These are phyloP conservation scores for Temnothorax unifasciatus DNA, from an alignment of 2,888 invertebrate species.

Conservation along the genomic window DNA sequence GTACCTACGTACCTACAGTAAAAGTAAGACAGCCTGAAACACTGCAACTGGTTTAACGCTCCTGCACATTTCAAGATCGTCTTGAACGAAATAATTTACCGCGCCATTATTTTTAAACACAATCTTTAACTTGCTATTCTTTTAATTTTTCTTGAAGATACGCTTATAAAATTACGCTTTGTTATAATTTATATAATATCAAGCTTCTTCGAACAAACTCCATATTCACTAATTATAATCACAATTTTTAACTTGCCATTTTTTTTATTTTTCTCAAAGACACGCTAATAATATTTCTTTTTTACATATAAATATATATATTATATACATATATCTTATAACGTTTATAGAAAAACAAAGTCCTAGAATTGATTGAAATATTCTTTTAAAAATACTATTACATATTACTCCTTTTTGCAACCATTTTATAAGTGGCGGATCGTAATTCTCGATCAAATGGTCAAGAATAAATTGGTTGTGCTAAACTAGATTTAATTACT, in stretches of 20 bases:
- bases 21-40: background rate
- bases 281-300: background rate
- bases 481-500: background rate
- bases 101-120: background rate
- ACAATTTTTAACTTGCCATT: background rate
- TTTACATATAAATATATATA: background rate
- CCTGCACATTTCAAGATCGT: constrained; percentile 8
- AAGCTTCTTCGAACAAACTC: no score
- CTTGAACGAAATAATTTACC: background rate
- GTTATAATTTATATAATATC: no score
- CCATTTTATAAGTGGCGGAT: background rate
- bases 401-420: background rate
- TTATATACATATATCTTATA: background rate
- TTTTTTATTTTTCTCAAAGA: background rate
- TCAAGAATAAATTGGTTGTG: background rate
- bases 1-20: no score
- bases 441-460: background rate
- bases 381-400: background rate
- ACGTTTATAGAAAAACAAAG: background rate
- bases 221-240: background rate
- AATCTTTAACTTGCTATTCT: background rate
- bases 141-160: background rate
- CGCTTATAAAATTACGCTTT: no score
- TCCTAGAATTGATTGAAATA: background rate
- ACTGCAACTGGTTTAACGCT: constrained; percentile 25